Conservation (phyloP, 2,797 vertebrate genomes). For the Euphonia xanthogaster region DNA sequence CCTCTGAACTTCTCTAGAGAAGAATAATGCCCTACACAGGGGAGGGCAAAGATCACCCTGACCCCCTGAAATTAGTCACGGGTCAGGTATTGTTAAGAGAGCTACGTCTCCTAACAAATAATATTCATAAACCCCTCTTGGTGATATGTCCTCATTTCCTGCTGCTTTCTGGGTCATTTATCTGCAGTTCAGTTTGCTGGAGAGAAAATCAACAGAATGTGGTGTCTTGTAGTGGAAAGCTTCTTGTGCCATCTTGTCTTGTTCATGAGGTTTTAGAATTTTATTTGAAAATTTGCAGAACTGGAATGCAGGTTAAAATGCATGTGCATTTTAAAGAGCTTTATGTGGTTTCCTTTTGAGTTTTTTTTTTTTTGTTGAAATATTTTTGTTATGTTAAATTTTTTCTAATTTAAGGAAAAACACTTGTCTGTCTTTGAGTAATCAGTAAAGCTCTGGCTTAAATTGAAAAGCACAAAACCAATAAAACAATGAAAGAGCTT, state of each 20-base stretch:
- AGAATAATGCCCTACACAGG: slow-evolving; percentile 64
- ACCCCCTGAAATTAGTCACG: slow-evolving; percentile 64
- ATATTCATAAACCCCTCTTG: neutral
- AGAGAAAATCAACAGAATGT: neutral
- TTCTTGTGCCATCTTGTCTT: neutral
- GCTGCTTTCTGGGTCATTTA: slow-evolving; percentile 35
- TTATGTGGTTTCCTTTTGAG: neutral
- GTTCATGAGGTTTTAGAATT: neutral
- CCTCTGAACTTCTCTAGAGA: slow-evolving; percentile 68
- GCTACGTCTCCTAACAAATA: slow-evolving; percentile 25
- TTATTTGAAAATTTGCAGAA: neutral
- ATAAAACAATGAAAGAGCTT: neutral
- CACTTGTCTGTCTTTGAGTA: neutral
- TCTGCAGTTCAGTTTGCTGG: neutral
- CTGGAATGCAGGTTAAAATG: neutral
- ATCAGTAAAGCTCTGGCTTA: neutral
- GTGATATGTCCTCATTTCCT: slow-evolving; percentile 24
- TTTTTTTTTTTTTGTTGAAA: neutral
- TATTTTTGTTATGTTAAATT: neutral
- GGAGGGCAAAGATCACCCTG: slow-evolving; percentile 69
- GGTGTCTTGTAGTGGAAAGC: neutral
- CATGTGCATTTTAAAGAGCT: neutral
- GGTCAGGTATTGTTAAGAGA: slow-evolving; percentile 19
- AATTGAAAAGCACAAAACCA: neutral
- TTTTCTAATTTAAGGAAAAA: neutral